Percentiles rank a stretch among this genome's conserved stretches.
Conservation (phyloP, 1,140 invertebrate species). For the Aphelinus atriplicis region DNA sequence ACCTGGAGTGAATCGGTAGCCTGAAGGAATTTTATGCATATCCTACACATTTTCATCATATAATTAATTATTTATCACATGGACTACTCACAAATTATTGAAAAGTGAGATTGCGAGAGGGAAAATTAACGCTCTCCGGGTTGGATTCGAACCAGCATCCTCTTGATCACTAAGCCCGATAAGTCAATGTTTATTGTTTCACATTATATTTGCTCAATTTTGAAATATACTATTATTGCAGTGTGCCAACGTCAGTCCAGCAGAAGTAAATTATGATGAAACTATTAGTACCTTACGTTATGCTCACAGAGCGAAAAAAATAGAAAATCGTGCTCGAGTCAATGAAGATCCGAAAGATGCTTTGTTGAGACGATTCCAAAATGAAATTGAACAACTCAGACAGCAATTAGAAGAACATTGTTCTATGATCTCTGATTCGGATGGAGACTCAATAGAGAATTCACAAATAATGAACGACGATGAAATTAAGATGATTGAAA, state of each 20-base stretch:
- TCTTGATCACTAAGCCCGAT: too few relatives aligned
- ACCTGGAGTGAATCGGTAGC: too few relatives aligned
- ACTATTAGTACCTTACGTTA: conserved; percentile 96
- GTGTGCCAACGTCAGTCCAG: conserved; percentile 95
- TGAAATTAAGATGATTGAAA: conserved; percentile 45
- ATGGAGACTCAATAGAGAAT: conserved; percentile 55
- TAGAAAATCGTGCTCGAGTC: conserved; percentile 94
- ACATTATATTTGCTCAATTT: too few relatives aligned
- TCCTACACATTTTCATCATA: too few relatives aligned
- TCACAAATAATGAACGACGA: conserved; percentile 49
- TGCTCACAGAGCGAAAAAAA: conserved; percentile 97
- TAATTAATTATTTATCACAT: too few relatives aligned
- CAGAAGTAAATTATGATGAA: conserved; percentile 97
- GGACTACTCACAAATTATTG: too few relatives aligned
- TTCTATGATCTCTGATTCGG: conserved; percentile 56
- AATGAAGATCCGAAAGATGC: conserved; percentile 99
- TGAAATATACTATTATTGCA: conserved; percentile 52
- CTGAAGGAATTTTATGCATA: too few relatives aligned
- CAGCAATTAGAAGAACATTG: conserved; percentile 81
- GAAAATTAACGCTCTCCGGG: too few relatives aligned
- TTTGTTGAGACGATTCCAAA: conserved; percentile 92
- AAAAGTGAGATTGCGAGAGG: too few relatives aligned
- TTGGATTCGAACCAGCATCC: too few relatives aligned
- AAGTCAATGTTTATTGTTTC: too few relatives aligned
- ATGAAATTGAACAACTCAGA: conserved; percentile 93